phyloP scores from a whole-genome alignment of 2,113 vertebrate genomes.

The Dicaeum eximium region DNA sequence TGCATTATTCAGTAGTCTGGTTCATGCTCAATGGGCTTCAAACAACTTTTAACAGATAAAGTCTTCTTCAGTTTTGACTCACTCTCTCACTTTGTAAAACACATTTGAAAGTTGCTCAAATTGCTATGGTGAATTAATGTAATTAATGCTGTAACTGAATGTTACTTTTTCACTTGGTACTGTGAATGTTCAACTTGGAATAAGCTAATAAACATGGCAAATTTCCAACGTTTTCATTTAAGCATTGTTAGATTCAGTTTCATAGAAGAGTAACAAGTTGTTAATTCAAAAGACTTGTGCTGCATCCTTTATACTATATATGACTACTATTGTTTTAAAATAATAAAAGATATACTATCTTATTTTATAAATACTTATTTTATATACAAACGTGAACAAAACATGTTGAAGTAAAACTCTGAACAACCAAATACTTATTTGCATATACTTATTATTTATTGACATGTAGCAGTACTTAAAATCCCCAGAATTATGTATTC shows the following conservation, averaged over 20 bases:
- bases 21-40: conserved; percentile 76
- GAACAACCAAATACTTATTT: background rate
- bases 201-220: background rate
- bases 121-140: background rate
- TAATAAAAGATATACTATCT: background rate
- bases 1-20: conserved; percentile 81
- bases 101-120: conserved; percentile 32
- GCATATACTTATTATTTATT: background rate
- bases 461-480: background rate
- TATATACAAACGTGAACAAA: background rate
- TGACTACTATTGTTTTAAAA: background rate
- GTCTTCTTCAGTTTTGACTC: conserved; percentile 72
- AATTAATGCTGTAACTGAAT: background rate
- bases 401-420: background rate
- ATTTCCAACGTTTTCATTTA: conserved; percentile 19
- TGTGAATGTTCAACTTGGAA: background rate
- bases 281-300: background rate
- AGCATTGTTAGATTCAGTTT: background rate
- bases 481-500: background rate
- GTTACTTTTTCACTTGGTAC: background rate
- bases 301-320: background rate
- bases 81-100: conserved; percentile 55
- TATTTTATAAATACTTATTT: background rate
- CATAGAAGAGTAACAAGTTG: background rate
- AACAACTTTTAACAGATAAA: conserved; percentile 81